Percentiles rank a stretch among this genome's conserved stretches.
These are phyloP conservation scores for Desoria tigrina DNA, from an alignment of 2,888 invertebrate species.

Conservation along the genomic window DNA sequence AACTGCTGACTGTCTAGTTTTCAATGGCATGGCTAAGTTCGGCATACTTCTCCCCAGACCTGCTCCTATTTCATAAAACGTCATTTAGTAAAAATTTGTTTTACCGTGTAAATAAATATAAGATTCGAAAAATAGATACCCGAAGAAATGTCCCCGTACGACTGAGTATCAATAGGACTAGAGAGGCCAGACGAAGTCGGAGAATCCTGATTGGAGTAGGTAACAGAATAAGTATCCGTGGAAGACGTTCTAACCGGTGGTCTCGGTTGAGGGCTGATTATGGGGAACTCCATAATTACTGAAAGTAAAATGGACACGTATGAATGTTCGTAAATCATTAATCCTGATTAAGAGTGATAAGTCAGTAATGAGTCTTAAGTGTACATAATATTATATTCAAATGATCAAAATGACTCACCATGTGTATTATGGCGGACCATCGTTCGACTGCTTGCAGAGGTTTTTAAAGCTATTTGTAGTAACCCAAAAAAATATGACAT, in stretches of 20 bases:
- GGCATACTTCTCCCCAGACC: constrained; percentile 14
- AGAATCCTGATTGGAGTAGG: constrained; percentile 30
- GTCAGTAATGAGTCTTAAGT: no score
- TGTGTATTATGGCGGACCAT: constrained; percentile 20
- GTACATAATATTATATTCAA: no score
- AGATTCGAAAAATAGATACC: neutral
- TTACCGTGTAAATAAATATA: neutral
- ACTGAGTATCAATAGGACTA: constrained; percentile 16
- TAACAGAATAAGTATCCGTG: constrained; percentile 42
- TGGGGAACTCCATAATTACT: constrained; percentile 3
- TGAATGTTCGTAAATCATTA: no score
- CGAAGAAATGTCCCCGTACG: constrained; percentile 5
- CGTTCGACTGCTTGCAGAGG: neutral
- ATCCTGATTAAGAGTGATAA: no score
- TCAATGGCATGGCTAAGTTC: neutral
- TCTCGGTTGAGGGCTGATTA: no score
- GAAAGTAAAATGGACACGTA: neutral
- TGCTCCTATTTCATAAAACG: neutral
- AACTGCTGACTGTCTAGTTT: neutral
- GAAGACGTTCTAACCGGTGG: constrained; percentile 40
- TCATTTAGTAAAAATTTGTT: neutral
- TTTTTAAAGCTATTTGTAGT: neutral
- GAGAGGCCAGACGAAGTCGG: constrained; percentile 14
- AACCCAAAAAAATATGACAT: neutral
- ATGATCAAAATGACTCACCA: constrained; percentile 15